Evolutionary conservation across 37 sponge, comb jelly and placozoan species (phyloP).

Genomic region (Diacarnus erythraeanus): DNA sequence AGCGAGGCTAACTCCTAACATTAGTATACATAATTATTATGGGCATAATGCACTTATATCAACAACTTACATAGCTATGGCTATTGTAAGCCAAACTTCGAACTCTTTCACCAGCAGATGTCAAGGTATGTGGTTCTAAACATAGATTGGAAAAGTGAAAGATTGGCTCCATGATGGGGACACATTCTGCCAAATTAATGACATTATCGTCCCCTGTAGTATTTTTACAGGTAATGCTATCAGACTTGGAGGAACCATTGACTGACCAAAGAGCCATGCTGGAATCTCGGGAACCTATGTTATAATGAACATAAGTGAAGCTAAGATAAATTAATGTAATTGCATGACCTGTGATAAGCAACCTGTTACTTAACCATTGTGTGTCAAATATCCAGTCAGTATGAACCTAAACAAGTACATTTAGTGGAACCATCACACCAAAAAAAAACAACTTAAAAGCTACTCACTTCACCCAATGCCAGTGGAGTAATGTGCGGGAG

Average conservation of each 20-base stretch:
- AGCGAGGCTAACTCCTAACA: conserved; percentile 62
- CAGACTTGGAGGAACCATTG: background rate
- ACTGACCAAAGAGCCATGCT: conserved; percentile 78
- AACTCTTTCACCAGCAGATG: conserved; percentile 49
- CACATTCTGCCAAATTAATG: conserved; percentile 46
- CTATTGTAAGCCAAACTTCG: conserved; percentile 51
- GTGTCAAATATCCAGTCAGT: conserved; percentile 89
- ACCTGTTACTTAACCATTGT: conserved; percentile 65
- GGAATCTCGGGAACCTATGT: conserved; percentile 72
- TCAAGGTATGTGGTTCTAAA: background rate
- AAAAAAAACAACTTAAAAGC: background rate
- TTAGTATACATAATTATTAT: too few relatives aligned
- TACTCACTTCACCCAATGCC: conserved; percentile 69
- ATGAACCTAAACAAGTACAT: conserved; percentile 54
- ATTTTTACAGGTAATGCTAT: background rate
- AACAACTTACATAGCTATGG: conserved; percentile 36
- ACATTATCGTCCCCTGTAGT: background rate
- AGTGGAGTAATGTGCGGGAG: conserved; percentile 63
- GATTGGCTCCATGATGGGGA: conserved; percentile 43
- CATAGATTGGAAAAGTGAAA: conserved; percentile 43
- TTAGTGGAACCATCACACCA: conserved; percentile 42
- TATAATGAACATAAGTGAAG: background rate
- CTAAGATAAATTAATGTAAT: background rate
- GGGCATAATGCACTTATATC: background rate
- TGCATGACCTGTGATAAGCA: conserved; percentile 84